These are phyloP conservation scores for Laticauda laticaudata DNA, from an alignment of 2,113 vertebrate genomes.

Conservation along the genomic window DNA sequence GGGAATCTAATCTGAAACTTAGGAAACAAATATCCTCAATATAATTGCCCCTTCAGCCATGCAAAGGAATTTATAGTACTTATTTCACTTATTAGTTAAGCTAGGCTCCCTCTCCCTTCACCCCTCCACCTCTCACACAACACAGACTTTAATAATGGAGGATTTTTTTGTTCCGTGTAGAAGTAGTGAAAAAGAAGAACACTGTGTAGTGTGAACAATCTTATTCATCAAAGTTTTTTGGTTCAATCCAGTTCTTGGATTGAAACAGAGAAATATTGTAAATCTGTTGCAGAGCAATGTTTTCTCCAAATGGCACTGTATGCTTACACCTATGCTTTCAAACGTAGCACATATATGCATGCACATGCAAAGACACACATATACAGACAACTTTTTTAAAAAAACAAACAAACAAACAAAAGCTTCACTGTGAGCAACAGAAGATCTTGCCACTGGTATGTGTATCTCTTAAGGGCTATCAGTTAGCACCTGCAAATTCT, in stretches of 20 bases:
- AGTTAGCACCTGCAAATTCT: not conserved
- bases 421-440: not conserved
- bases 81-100: not conserved
- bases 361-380: not conserved
- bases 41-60: not conserved
- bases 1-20: constrained; percentile 45
- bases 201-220: not conserved
- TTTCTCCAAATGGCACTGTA: not conserved
- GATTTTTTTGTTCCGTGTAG: not conserved
- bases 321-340: not conserved
- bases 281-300: not conserved
- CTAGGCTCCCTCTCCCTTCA: not conserved
- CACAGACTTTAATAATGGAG: not conserved
- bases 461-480: not conserved
- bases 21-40: not conserved
- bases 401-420: not conserved
- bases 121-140: not conserved
- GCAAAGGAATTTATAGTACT: constrained; percentile 9
- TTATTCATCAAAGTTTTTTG: constrained; percentile 12
- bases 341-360: not conserved
- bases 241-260: not conserved
- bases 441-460: not conserved
- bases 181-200: not conserved
- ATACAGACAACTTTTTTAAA: too few species aligned
- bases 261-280: not conserved